A percentile compares a stretch with the other conserved stretches of the same genome.
These are phyloP conservation scores for Rosalia funebris DNA, from an alignment of 2,888 invertebrate genomes.

Conservation along the genomic window DNA sequence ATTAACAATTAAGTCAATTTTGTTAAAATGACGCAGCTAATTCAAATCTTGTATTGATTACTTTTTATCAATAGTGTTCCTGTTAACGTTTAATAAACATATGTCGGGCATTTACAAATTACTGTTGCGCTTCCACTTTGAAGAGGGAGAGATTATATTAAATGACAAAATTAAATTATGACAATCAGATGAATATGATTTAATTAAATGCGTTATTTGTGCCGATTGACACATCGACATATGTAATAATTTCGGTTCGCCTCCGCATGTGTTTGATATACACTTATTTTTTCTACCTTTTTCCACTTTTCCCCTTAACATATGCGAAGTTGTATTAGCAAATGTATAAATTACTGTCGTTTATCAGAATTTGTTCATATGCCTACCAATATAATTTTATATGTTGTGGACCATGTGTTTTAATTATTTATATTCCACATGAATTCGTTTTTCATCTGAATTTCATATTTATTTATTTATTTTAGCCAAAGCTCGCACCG, in stretches of 20 bases:
- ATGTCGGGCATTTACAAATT: constrained; percentile 19
- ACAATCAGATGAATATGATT: constrained; percentile 41
- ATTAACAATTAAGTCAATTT: too few species aligned
- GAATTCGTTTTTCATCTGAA: too few species aligned
- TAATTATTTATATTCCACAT: too few species aligned
- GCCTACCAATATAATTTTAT: too few species aligned
- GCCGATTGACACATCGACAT: constrained; percentile 24
- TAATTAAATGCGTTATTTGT: constrained; percentile 39
- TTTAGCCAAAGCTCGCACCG: too few species aligned
- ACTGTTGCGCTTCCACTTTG: constrained; percentile 14
- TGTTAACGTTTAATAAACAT: constrained; percentile 19
- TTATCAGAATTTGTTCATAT: neutral
- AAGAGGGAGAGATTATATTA: constrained; percentile 27
- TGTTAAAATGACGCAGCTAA: neutral
- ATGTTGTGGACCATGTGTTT: neutral
- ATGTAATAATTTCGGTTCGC: constrained; percentile 32
- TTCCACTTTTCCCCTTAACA: constrained; percentile 12
- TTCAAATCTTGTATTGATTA: constrained; percentile 11
- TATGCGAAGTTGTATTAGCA: constrained; percentile 11
- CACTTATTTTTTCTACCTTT: constrained; percentile 18
- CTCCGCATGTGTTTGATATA: constrained; percentile 32
- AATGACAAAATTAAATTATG: constrained; percentile 41
- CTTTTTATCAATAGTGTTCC: constrained; percentile 12
- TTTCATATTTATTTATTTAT: too few species aligned
- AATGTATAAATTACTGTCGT: constrained; percentile 1